Evolutionary conservation across 2,888 invertebrate species (phyloP).

Genomic region (Erebia palarica): DNA sequence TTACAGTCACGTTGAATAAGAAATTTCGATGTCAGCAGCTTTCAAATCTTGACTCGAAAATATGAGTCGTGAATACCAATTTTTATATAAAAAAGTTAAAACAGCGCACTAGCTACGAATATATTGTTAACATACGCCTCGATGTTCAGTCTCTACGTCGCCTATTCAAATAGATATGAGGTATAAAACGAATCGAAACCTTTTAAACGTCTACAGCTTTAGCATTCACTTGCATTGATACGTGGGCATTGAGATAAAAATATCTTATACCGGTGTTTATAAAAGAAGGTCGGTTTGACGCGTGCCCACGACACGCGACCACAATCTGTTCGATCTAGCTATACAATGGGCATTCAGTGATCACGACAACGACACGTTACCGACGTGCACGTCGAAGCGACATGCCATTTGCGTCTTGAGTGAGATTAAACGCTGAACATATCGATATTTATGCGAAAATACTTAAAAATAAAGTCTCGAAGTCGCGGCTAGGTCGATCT

Average conservation of each 20-base stretch:
- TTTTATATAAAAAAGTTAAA: constrained; percentile 22
- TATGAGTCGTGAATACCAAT: constrained; percentile 13
- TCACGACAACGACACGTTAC: constrained; percentile 21
- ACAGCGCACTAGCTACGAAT: constrained; percentile 20
- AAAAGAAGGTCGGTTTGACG: constrained; percentile 38
- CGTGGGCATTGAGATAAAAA: constrained; percentile 44
- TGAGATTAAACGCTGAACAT: constrained; percentile 9
- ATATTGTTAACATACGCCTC: constrained; percentile 38
- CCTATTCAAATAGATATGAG: constrained; percentile 40
- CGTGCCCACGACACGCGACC: constrained; percentile 40
- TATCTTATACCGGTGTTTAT: constrained; percentile 36
- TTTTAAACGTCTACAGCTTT: constrained; percentile 44
- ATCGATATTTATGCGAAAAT: constrained; percentile 14
- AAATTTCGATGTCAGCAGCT: constrained; percentile 16
- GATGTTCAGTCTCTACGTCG: constrained; percentile 35
- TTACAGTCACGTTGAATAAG: constrained; percentile 18
- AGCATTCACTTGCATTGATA: constrained; percentile 45
- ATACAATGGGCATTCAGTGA: constrained; percentile 30
- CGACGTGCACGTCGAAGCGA: constrained; percentile 19
- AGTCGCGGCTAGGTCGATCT: too few relatives aligned
- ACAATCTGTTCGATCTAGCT: constrained; percentile 38
- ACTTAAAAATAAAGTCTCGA: neutral
- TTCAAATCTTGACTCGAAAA: constrained; percentile 18
- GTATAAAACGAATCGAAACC: constrained; percentile 42
- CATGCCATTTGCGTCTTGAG: constrained; percentile 12